Evolutionary conservation across 2,797 vertebrate species (phyloP).

Genomic region (Sus cebifrons): DNA sequence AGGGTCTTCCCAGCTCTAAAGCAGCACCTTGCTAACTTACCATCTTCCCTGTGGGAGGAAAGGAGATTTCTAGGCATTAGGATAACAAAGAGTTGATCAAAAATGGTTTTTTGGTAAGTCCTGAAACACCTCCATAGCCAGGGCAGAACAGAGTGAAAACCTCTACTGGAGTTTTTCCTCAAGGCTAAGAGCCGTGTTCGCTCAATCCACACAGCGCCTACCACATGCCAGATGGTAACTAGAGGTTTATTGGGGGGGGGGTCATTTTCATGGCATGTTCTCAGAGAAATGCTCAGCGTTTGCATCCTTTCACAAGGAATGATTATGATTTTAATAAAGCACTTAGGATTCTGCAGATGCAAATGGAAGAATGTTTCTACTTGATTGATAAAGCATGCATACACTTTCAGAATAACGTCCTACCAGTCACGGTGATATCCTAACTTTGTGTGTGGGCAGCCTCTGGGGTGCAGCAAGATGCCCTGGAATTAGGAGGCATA

Average conservation of each 20-base stretch:
- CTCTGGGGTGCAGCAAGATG: background rate
- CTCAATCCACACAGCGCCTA: background rate
- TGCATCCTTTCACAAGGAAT: background rate
- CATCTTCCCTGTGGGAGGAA: background rate
- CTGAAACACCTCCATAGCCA: background rate
- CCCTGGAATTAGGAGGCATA: conserved; percentile 12
- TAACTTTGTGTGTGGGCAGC: conserved; percentile 11
- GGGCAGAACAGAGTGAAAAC: background rate
- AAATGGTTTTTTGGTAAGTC: background rate
- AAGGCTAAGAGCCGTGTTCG: background rate
- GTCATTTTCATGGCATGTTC: background rate
- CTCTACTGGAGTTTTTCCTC: background rate
- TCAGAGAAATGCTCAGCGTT: background rate
- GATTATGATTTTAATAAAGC: conserved; percentile 24
- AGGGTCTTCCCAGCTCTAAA: background rate
- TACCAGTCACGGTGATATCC: background rate
- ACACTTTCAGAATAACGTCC: conserved; percentile 9
- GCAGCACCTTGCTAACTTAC: background rate
- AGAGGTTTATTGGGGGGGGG: background rate
- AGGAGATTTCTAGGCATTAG: background rate
- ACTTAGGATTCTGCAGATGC: background rate
- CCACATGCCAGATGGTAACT: background rate
- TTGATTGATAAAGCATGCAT: background rate
- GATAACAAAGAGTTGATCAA: background rate
- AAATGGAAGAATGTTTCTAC: background rate